Percentiles rank a stretch among this genome's conserved stretches.
Evolutionary conservation across 1,140 invertebrate species (phyloP).

Genomic region (Magallana gigas): DNA sequence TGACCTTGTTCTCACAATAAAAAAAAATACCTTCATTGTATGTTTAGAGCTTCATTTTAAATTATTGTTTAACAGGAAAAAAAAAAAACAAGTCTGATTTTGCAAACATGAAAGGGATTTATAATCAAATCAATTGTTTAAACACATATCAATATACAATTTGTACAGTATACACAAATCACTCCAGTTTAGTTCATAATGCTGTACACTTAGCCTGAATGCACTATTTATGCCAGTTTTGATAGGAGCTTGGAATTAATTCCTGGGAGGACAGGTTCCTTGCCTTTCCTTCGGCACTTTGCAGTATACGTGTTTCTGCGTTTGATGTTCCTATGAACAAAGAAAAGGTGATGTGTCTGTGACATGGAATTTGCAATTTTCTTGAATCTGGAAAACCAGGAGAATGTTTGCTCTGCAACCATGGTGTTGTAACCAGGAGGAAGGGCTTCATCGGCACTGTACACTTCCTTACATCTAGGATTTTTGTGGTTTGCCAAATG

Average conservation of each 20-base stretch:
- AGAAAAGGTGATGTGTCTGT: background rate
- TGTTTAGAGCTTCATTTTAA: too few species aligned
- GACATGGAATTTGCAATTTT: background rate
- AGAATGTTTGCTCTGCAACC: conserved; percentile 32
- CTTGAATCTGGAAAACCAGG: background rate
- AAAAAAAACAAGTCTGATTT: too few species aligned
- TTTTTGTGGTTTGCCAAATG: conserved; percentile 35
- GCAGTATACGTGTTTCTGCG: background rate
- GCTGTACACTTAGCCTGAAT: background rate
- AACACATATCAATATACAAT: too few species aligned
- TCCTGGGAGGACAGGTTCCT: background rate
- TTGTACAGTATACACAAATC: background rate
- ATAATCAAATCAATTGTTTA: too few species aligned
- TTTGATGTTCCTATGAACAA: background rate
- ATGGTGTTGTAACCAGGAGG: conserved; percentile 40
- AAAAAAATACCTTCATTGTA: background rate
- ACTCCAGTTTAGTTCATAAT: background rate
- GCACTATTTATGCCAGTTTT: background rate
- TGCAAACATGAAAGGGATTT: too few species aligned
- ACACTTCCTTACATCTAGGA: background rate
- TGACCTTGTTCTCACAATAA: background rate
- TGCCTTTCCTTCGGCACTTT: background rate
- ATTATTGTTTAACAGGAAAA: too few species aligned
- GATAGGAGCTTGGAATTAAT: too few species aligned
- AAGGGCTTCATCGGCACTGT: background rate